Evolutionary conservation across 2,113 vertebrate species (phyloP).

Genomic region (Aplodontia rufa): DNA sequence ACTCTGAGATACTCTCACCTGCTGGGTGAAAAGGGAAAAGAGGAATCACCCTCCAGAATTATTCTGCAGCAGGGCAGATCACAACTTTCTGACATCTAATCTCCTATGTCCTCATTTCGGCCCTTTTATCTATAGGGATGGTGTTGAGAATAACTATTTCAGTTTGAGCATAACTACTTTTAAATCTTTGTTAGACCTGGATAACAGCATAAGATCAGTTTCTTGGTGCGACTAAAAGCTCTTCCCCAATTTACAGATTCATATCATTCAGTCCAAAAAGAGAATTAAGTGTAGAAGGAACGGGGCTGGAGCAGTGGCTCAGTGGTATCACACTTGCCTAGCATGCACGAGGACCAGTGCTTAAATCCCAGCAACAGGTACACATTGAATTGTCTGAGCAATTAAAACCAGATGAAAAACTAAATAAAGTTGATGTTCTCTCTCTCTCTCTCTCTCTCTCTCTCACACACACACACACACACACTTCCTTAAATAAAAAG

Average conservation of each 20-base stretch:
- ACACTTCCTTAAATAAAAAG: no score
- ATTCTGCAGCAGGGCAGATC: background rate
- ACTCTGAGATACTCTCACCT: background rate
- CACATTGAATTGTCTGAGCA: no score
- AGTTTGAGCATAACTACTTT: background rate
- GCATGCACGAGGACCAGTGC: no score
- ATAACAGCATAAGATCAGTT: background rate
- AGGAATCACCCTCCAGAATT: background rate
- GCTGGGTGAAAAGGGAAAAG: background rate
- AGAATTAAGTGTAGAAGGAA: background rate
- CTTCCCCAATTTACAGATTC: background rate
- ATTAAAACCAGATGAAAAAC: no score
- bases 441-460: no score
- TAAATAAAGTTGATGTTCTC: no score
- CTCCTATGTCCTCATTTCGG: background rate
- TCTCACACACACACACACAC: no score
- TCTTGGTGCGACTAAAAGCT: background rate
- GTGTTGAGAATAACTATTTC: background rate
- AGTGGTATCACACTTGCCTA: no score
- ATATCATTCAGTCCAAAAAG: background rate
- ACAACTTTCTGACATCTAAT: background rate
- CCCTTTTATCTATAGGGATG: background rate
- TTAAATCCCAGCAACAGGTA: no score
- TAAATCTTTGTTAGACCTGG: background rate
- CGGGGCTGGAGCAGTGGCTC: no score